Evolutionary conservation across 2,113 vertebrate species (phyloP).

Genomic region (Tenrec ecaudatus): DNA sequence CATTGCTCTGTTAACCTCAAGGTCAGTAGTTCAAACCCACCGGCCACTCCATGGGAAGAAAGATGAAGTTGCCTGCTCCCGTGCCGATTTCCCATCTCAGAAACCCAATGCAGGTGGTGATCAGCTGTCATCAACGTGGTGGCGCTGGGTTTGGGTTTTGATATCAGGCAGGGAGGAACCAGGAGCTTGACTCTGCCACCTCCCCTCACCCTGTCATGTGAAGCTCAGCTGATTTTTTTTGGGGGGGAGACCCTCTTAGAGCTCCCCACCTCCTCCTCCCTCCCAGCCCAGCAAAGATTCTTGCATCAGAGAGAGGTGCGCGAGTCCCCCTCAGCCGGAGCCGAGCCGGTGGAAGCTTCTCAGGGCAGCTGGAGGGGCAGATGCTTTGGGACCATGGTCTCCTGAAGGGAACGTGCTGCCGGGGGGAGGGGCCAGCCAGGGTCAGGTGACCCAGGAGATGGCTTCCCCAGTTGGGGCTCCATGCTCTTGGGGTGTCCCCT

Average conservation of each 20-base stretch:
- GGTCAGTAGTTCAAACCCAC: too few species aligned
- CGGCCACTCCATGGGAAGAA: too few species aligned
- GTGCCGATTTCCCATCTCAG: too few species aligned
- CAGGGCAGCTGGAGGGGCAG: neutral
- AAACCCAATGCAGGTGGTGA: too few species aligned
- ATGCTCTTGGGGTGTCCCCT: neutral
- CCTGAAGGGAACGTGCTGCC: neutral
- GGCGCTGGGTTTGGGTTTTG: too few species aligned
- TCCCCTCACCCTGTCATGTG: neutral
- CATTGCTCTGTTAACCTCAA: too few species aligned
- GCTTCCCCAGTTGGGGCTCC: too few species aligned
- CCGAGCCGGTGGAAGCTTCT: neutral
- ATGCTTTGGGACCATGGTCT: neutral
- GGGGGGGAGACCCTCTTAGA: neutral
- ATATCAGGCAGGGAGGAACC: rapidly evolving
- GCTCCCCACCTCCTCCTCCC: neutral
- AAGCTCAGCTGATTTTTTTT: neutral
- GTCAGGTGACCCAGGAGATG: neutral
- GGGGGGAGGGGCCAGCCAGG: too few species aligned
- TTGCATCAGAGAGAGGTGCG: neutral
- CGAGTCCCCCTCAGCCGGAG: neutral
- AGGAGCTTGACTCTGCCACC: neutral
- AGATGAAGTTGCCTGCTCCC: too few species aligned
- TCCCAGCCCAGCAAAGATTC: neutral
- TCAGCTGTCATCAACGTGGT: too few species aligned